A percentile compares a stretch with the other conserved stretches of the same genome.
Conservation (phyloP, 2,797 vertebrate genomes). For the Cossypha niveicapilla region DNA sequence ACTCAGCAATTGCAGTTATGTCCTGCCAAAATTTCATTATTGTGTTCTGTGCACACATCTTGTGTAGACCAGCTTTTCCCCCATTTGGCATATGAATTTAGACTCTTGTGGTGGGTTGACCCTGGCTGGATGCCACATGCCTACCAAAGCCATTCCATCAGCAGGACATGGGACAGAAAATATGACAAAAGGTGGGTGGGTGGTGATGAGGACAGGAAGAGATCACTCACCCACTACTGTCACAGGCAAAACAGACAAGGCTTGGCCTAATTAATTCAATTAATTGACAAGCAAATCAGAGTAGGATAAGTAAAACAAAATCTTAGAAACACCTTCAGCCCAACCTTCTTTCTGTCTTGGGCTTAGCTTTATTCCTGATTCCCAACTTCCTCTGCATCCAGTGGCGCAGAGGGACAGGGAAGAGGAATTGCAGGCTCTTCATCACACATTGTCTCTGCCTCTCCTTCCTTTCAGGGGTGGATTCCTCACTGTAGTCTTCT, state of each 20-base stretch:
- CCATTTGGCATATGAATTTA: not conserved
- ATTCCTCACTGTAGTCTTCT: not conserved
- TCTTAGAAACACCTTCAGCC: not conserved
- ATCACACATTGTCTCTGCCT: accelerated
- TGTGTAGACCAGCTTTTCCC: not conserved
- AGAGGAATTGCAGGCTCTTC: not conserved
- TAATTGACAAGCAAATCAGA: not conserved
- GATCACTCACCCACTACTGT: accelerated
- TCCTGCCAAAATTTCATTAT: not conserved
- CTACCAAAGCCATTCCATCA: not conserved
- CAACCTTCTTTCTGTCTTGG: not conserved
- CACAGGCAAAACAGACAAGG: not conserved
- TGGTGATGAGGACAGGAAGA: not conserved
- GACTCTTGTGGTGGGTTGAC: not conserved
- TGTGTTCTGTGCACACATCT: not conserved
- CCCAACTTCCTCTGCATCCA: not conserved
- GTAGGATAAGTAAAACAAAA: not conserved
- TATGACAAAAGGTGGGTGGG: not conserved
- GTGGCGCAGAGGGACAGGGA: accelerated
- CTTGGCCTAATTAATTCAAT: not conserved
- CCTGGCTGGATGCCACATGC: not conserved
- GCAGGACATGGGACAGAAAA: not conserved
- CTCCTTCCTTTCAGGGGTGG: not conserved
- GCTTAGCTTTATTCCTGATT: not conserved
- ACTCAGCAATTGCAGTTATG: not conserved